Evolutionary conservation across 2,797 vertebrate genomes (phyloP), one percentile per base, ranked within the genome.

Genomic region (Danionella dracula): DNA sequence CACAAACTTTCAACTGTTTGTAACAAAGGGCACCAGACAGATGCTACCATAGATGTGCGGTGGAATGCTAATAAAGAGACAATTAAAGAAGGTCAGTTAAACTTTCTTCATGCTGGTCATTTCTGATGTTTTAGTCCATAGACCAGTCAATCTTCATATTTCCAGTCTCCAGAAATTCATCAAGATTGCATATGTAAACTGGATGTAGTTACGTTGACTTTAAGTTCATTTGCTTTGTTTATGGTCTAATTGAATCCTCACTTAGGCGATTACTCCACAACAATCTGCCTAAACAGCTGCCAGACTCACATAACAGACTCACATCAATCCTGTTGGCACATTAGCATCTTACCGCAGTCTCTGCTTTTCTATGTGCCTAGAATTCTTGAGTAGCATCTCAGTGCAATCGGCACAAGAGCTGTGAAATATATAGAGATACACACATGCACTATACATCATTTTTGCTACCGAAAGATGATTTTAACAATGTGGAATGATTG

Each of bases 291-390:
- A 35, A 37, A 51, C 40, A 37, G 23, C 50, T 61, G 62, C 44
- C 37, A 57, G 37, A 61, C 44, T 48, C 34, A 1, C 59, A 44
- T 20, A 62, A 48, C 34, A 51, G 20, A 44, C 44, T 37, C 4
- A 5, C 46, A 67, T 53, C 51, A 65, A 19, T 58, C 56, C 45
- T 51, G 53, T 38, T 40, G n/a, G 46, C n/a, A 40, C 37, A 51
- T 68, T 68, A 50, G 32, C 41, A 15, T 42, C 20, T 34, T 12
- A 12, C 34, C 46, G 34, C 44, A 32, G 58, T 34, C 49, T 55
- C 16, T 34, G 58, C 19, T 21, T 63, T 61, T 56, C 16, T 34
- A 62, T 64, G 68, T 70, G 45, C 63, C 4, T 62, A 46, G 68
- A 41, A 66, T 64, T 56, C 16, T 41, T 17, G 42, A 51, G 21